These are phyloP conservation scores for Pleuronectes platessa DNA, from an alignment of 2,113 vertebrate genomes.

Conservation along the genomic window DNA sequence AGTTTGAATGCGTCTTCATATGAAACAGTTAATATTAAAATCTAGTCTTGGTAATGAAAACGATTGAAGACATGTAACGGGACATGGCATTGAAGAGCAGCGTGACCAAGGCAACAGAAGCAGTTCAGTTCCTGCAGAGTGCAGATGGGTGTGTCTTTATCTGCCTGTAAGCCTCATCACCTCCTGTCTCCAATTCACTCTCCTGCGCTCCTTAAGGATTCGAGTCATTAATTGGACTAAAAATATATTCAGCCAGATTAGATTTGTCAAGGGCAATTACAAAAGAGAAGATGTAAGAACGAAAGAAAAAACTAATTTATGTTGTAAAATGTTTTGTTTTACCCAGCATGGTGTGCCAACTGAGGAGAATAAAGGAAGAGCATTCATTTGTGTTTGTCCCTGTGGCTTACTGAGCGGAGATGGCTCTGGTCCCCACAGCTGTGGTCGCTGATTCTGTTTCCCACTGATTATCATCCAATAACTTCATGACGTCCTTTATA, in stretches of 20 bases:
- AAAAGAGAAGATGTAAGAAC: neutral
- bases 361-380: conserved; percentile 40
- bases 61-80: neutral
- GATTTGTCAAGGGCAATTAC: conserved; percentile 36
- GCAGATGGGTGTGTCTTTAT: conserved; percentile 36
- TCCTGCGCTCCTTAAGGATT: conserved; percentile 17
- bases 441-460: conserved; percentile 52
- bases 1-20: neutral
- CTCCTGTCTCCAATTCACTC: conserved; percentile 9
- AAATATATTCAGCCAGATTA: conserved; percentile 18
- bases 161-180: conserved; percentile 21
- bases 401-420: conserved; percentile 38
- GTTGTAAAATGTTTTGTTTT: conserved; percentile 10
- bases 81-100: conserved; percentile 17
- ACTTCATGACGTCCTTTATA: conserved; percentile 63
- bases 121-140: conserved; percentile 9
- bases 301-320: neutral
- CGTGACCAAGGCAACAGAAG: neutral
- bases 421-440: conserved; percentile 38
- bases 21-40: conserved; percentile 2
- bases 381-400: conserved; percentile 40
- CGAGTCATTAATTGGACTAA: conserved; percentile 30
- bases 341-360: conserved; percentile 20
- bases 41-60: neutral
- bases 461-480: conserved; percentile 69